Conservation (phyloP, 2,797 vertebrate species). For the Danio aesculapii region DNA sequence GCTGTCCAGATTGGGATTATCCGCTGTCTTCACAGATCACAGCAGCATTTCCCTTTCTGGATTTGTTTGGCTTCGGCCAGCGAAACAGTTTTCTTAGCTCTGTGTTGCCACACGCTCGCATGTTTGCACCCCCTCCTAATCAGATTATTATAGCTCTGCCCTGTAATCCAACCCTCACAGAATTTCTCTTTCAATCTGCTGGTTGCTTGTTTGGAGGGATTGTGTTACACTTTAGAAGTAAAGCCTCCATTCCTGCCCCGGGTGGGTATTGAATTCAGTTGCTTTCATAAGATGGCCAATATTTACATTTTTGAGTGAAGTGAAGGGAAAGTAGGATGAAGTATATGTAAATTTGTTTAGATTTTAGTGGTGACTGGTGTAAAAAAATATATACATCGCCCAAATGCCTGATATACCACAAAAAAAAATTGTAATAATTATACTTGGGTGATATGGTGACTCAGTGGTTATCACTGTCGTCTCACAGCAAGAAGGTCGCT, state of each 20-base stretch:
- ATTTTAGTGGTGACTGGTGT: neutral
- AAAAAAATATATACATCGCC: slow-evolving; percentile 8
- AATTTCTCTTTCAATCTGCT: slow-evolving; percentile 53
- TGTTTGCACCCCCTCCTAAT: slow-evolving; percentile 57
- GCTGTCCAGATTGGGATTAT: slow-evolving; percentile 52
- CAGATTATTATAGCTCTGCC: slow-evolving; percentile 59
- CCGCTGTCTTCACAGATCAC: slow-evolving; percentile 46
- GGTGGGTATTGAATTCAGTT: slow-evolving; percentile 35
- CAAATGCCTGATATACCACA: slow-evolving; percentile 13
- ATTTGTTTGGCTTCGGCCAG: slow-evolving; percentile 36
- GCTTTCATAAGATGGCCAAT: slow-evolving; percentile 25
- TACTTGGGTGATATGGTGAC: neutral
- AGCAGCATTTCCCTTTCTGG: slow-evolving; percentile 46
- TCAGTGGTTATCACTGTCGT: no score
- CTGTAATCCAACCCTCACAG: slow-evolving; percentile 61
- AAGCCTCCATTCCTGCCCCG: slow-evolving; percentile 15
- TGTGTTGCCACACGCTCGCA: slow-evolving; percentile 47
- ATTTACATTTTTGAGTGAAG: slow-evolving; percentile 24
- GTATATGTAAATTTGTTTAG: slow-evolving; percentile 8
- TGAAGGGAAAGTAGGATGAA: slow-evolving; percentile 6
- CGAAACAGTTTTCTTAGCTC: slow-evolving; percentile 47
- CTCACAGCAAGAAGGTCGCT: no score
- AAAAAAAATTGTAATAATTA: neutral
- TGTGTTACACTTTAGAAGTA: slow-evolving; percentile 40
- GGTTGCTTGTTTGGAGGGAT: slow-evolving; percentile 34